These are phyloP conservation scores for Diadegma fenestrale DNA, from an alignment of 2,888 invertebrate genomes.

Conservation along the genomic window DNA sequence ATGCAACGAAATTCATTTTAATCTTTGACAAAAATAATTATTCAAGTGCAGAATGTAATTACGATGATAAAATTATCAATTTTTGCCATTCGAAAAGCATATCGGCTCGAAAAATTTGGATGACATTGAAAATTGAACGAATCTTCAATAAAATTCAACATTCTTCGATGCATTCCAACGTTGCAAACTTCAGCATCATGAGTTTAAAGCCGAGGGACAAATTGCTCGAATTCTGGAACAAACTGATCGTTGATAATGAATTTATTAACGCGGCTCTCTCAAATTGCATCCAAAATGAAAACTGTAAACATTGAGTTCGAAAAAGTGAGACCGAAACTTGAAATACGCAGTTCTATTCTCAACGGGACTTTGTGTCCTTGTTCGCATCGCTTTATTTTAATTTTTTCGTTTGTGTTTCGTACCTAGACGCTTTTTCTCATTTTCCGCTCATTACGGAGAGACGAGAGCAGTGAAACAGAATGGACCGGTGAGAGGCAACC, in stretches of 20 bases:
- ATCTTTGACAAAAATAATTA: no score
- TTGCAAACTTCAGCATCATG: no score
- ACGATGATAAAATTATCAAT: no score
- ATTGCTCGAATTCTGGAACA: neutral
- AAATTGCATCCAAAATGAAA: neutral
- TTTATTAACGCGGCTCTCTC: neutral
- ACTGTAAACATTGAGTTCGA: neutral
- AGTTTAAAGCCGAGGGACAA: neutral
- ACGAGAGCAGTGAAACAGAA: conserved; percentile 44
- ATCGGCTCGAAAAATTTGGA: no score
- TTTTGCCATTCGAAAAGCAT: no score
- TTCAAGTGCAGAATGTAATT: no score
- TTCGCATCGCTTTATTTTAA: conserved; percentile 27
- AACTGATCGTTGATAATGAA: neutral
- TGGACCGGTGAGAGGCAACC: conserved; percentile 48
- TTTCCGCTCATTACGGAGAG: conserved; percentile 69
- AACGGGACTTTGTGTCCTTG: conserved; percentile 21
- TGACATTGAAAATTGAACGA: no score
- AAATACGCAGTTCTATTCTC: conserved; percentile 11
- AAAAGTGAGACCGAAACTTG: neutral
- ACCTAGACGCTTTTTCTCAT: conserved; percentile 62
- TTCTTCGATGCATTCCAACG: no score
- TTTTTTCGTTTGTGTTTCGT: neutral
- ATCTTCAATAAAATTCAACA: no score
- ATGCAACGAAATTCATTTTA: no score